Evolutionary conservation across 2,888 invertebrate species (phyloP).

Genomic region (Sycophila texana): DNA sequence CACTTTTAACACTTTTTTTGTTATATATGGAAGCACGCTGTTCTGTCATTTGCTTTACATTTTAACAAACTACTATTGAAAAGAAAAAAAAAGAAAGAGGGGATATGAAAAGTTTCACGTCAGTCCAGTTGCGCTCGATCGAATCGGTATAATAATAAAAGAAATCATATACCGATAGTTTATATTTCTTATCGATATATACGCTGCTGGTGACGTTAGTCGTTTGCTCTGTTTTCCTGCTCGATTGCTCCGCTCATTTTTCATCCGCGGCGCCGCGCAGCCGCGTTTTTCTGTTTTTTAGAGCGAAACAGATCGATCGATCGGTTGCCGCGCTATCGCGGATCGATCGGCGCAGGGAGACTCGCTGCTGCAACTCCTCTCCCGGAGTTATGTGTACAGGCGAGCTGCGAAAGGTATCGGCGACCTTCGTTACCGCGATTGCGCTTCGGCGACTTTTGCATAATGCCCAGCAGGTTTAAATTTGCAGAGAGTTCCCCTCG

Average conservation of each 20-base stretch:
- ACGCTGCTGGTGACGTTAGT: no score
- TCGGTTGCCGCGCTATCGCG: background rate
- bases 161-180: no score
- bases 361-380: background rate
- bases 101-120: no score
- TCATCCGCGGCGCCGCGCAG: constrained; percentile 12
- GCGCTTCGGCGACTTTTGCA: background rate
- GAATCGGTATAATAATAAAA: no score
- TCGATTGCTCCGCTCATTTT: background rate
- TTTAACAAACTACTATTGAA: no score
- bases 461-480: background rate
- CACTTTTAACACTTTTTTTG: no score
- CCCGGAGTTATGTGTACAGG: background rate
- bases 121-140: no score
- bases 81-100: no score
- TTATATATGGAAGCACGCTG: no score
- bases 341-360: constrained; percentile 1
- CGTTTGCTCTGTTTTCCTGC: no score
- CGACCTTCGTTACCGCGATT: background rate
- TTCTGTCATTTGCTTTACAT: no score
- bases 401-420: background rate
- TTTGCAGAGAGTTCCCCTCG: background rate
- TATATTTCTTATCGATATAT: no score
- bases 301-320: constrained; percentile 19
- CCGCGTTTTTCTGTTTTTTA: constrained; percentile 12